Evolutionary conservation across 1,140 invertebrate genomes (phyloP).

Genomic region (Paramacrobiotus metropolitanus): DNA sequence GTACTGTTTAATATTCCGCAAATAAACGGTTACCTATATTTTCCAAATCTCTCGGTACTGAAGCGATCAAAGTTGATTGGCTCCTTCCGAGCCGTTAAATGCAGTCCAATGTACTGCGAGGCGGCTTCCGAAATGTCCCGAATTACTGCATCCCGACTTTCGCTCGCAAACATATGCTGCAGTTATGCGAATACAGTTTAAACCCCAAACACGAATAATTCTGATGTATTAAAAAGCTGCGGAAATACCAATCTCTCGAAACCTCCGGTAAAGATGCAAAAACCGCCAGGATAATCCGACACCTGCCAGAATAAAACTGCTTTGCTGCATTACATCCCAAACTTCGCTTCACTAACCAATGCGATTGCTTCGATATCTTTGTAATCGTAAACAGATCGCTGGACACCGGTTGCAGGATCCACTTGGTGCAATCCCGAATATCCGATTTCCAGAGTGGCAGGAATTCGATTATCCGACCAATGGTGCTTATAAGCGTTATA

Average conservation of each 20-base stretch:
- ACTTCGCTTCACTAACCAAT: slow-evolving; percentile 26
- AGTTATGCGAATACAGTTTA: slow-evolving; percentile 12
- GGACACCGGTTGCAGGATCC: slow-evolving; percentile 8
- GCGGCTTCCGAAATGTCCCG: slow-evolving; percentile 58
- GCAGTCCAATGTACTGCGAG: slow-evolving; percentile 47
- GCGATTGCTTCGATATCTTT: slow-evolving; percentile 65
- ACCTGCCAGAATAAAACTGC: slow-evolving; percentile 30
- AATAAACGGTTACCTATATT: slow-evolving; percentile 41
- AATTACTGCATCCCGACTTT: slow-evolving; percentile 57
- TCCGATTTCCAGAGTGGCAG: not conserved
- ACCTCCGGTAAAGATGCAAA: slow-evolving; percentile 61
- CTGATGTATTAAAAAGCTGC: slow-evolving; percentile 3
- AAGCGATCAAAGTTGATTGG: slow-evolving; percentile 63
- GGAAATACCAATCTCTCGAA: slow-evolving; percentile 41
- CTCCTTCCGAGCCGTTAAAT: slow-evolving; percentile 53
- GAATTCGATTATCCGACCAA: not conserved
- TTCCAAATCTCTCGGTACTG: slow-evolving; percentile 58
- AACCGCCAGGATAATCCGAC: slow-evolving; percentile 39
- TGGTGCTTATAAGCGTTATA: not conserved
- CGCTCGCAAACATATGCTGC: slow-evolving; percentile 59
- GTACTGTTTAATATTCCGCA: slow-evolving; percentile 5
- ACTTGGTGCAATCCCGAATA: not conserved
- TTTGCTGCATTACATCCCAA: slow-evolving; percentile 2
- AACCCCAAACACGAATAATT: not conserved
- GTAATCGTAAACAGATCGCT: slow-evolving; percentile 66